phyloP scores from a whole-genome alignment of 2,888 invertebrate species.

The Xestia sexstrigata region DNA sequence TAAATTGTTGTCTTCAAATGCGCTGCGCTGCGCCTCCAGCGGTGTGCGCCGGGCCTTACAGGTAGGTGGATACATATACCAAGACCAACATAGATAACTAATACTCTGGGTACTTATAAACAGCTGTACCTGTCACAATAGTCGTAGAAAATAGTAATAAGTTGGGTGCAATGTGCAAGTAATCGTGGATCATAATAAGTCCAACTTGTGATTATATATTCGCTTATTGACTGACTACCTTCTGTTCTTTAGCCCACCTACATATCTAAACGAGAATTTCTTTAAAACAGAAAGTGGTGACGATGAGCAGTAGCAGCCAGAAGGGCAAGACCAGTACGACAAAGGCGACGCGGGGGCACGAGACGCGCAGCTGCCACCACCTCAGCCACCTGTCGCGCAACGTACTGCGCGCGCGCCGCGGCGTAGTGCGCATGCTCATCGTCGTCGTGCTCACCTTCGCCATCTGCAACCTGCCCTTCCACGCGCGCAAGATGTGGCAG shows the following conservation, averaged over 20 bases:
- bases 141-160: neutral
- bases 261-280: neutral
- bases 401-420: conserved; percentile 94
- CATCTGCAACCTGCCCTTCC: conserved; percentile 96
- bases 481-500: conserved; percentile 96
- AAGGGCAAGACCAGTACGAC: conserved; percentile 75
- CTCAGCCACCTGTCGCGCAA: conserved; percentile 94
- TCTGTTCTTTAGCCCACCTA: neutral
- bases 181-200: neutral
- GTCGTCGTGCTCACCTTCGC: conserved; percentile 97
- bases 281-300: conserved; percentile 66
- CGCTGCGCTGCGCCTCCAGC: too few species aligned
- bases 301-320: conserved; percentile 67
- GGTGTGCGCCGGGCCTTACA: too few species aligned
- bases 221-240: neutral
- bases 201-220: neutral
- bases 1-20: too few species aligned
- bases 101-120: neutral
- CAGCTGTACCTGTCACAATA: neutral
- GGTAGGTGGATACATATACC: neutral
- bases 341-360: conserved; percentile 82
- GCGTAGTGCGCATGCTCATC: conserved; percentile 97
- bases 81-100: neutral
- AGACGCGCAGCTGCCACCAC: conserved; percentile 90
- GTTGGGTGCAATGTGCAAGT: neutral